phyloP scores from a whole-genome alignment of 2,113 vertebrate genomes.

The Cyprinus carpio region DNA sequence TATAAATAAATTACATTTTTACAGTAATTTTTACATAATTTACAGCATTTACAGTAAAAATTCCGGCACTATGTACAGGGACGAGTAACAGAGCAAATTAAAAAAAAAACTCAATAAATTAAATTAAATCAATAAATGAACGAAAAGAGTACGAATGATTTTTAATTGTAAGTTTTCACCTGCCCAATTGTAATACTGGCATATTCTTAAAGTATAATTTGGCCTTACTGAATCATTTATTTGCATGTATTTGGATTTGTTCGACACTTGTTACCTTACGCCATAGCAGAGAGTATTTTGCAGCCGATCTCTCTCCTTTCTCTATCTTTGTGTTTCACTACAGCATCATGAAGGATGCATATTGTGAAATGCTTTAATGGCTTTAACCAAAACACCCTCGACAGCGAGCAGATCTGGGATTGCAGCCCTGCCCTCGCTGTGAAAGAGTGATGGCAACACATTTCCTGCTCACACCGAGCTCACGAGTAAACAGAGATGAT shows the following conservation, averaged over 20 bases:
- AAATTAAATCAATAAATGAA: neutral
- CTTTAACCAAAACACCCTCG: slow-evolving; percentile 41
- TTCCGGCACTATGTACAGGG: neutral
- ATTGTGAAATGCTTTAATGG: slow-evolving; percentile 38
- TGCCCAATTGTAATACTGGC: neutral
- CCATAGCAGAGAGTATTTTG: neutral
- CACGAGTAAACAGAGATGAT: slow-evolving; percentile 32
- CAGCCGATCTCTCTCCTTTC: neutral
- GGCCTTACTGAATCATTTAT: neutral
- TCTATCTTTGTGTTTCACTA: neutral
- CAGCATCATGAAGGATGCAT: slow-evolving; percentile 21
- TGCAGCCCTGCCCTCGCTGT: neutral
- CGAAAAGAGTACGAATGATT: too few species aligned
- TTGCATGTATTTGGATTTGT: neutral
- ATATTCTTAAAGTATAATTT: neutral
- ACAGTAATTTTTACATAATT: too few species aligned
- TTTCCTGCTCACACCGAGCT: slow-evolving; percentile 20
- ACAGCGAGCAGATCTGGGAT: slow-evolving; percentile 12
- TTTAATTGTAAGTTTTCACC: neutral
- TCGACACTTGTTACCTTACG: neutral
- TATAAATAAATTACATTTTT: too few species aligned
- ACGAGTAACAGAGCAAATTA: neutral
- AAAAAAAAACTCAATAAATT: too few species aligned
- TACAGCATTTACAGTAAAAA: neutral
- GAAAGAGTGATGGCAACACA: slow-evolving; percentile 24